Evolutionary conservation across 2,113 vertebrate species (phyloP).

Genomic region (Podarcis raffonei): DNA sequence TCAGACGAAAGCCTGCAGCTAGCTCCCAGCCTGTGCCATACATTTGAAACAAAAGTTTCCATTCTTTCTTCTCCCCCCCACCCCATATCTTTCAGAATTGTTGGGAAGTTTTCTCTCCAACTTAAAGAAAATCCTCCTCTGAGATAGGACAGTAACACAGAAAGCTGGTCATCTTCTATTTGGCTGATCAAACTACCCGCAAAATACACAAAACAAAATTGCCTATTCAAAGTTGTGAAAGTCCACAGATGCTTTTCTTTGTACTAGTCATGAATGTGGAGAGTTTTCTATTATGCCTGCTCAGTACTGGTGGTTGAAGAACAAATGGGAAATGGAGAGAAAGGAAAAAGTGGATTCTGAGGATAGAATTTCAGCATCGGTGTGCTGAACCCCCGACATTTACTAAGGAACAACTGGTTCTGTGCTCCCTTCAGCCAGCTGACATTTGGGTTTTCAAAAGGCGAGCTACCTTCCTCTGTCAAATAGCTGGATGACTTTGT

Average conservation of each 20-base stretch:
- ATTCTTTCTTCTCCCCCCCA: too few relatives aligned
- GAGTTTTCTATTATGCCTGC: background rate
- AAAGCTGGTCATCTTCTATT: conserved; percentile 38
- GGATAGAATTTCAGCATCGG: conserved; percentile 14
- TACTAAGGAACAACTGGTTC: conserved; percentile 3
- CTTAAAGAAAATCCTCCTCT: conserved; percentile 13
- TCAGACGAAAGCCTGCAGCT: background rate
- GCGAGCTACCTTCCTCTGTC: conserved; percentile 6
- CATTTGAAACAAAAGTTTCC: background rate
- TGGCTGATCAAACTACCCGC: conserved; percentile 12
- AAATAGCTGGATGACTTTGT: background rate
- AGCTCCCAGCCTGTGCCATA: conserved; percentile 16
- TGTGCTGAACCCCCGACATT: conserved; percentile 9
- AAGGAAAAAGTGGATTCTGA: background rate
- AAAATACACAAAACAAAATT: conserved; percentile 38
- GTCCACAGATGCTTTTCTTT: conserved; percentile 12
- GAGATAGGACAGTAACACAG: background rate
- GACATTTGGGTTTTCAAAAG: conserved; percentile 1
- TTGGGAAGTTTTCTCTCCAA: conserved; percentile 44
- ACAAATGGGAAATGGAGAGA: accelerated
- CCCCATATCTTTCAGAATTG: conserved; percentile 9
- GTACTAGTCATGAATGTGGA: conserved; percentile 20
- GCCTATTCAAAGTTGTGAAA: conserved; percentile 3
- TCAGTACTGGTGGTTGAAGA: background rate
- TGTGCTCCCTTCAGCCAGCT: background rate